A percentile compares a stretch with the other conserved stretches of the same genome.
These are phyloP conservation scores for Arothron firmamentum DNA, from an alignment of 2,113 vertebrate genomes.

Conservation along the genomic window DNA sequence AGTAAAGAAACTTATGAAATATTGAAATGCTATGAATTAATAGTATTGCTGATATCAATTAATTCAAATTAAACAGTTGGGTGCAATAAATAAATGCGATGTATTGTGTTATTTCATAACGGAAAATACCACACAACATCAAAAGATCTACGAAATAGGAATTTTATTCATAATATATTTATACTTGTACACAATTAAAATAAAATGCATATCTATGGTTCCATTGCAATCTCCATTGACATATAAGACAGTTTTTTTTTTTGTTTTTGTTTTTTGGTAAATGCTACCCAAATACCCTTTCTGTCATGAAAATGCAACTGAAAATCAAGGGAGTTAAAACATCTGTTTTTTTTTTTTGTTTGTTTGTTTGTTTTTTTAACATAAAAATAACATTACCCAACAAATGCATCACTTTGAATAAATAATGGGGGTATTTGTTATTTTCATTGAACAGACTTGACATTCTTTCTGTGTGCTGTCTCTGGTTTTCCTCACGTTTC, in stretches of 20 bases:
- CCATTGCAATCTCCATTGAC: conserved; percentile 83
- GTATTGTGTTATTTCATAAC: neutral
- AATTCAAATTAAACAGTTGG: neutral
- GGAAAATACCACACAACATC: conserved; percentile 40
- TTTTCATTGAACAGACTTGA: conserved; percentile 60
- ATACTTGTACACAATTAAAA: conserved; percentile 99
- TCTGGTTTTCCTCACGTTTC: neutral
- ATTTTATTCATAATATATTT: conserved; percentile 88
- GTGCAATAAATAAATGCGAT: neutral
- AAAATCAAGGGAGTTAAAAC: conserved; percentile 67
- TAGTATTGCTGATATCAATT: neutral
- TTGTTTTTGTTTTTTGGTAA: conserved; percentile 85
- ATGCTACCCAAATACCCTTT: conserved; percentile 82
- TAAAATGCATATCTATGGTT: conserved; percentile 98
- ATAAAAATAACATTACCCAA: conserved; percentile 80
- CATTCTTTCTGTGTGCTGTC: conserved; percentile 69
- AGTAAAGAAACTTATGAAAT: too few species aligned
- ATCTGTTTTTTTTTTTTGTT: conserved; percentile 58
- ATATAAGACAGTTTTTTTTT: conserved; percentile 82
- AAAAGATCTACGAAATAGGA: conserved; percentile 75
- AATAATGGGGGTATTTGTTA: conserved; percentile 65
- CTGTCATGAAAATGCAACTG: conserved; percentile 76
- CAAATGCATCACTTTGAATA: conserved; percentile 81
- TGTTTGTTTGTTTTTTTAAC: conserved; percentile 50
- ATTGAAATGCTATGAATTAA: too few species aligned